Evolutionary conservation across 2,113 vertebrate species (phyloP).

Genomic region (Pithys albifrons): DNA sequence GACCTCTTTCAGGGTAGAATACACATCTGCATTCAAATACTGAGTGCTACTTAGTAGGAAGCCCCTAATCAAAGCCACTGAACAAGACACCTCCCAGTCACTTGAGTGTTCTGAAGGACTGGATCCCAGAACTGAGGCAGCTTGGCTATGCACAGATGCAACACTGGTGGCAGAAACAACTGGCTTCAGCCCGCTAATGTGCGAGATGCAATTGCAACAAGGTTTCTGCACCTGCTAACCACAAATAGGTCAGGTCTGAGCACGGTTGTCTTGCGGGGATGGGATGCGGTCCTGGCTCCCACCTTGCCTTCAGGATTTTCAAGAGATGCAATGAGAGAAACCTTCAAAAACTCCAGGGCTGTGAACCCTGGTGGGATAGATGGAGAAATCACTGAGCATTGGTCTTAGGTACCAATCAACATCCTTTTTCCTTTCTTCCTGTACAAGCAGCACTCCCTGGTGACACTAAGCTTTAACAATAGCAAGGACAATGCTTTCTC

Average conservation of each 20-base stretch:
- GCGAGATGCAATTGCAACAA: neutral
- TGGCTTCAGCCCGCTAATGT: neutral
- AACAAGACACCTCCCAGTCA: neutral
- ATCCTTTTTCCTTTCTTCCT: neutral
- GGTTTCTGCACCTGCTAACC: neutral
- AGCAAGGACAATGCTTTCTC: neutral
- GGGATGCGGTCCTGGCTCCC: neutral
- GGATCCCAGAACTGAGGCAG: neutral
- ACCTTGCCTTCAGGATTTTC: neutral
- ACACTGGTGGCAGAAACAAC: neutral
- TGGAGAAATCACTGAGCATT: accelerated
- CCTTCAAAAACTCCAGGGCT: neutral
- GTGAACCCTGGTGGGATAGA: neutral
- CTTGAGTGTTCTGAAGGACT: neutral
- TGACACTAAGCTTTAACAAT: neutral
- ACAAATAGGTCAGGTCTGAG: neutral
- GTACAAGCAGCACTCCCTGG: neutral
- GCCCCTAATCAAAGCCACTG: neutral
- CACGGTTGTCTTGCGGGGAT: neutral
- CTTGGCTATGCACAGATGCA: neutral
- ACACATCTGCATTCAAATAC: neutral
- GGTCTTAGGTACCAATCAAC: neutral
- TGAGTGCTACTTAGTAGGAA: neutral
- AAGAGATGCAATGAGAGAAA: neutral
- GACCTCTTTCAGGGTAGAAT: neutral